These are phyloP conservation scores for Siniperca scherzeri DNA, from an alignment of 2,797 vertebrate genomes.

Conservation along the genomic window DNA sequence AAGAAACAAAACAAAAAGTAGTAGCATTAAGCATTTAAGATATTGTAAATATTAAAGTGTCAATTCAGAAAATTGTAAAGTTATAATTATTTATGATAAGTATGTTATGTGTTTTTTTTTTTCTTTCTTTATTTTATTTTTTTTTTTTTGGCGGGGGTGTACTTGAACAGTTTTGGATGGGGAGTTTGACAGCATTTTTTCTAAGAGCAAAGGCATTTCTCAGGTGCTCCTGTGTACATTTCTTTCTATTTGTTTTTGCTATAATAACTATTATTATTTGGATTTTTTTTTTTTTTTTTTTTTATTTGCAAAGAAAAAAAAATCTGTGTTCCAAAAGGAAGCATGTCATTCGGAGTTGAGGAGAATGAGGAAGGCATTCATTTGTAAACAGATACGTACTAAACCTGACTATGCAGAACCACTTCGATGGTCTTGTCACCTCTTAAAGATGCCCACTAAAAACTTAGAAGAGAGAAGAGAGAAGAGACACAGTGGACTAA, in stretches of 20 bases:
- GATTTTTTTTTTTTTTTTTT: constrained; percentile 50
- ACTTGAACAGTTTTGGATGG: constrained; percentile 86
- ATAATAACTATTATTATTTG: constrained; percentile 68
- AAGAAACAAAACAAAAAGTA: constrained; percentile 94
- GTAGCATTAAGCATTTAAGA: constrained; percentile 96
- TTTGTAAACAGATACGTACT: constrained; percentile 76
- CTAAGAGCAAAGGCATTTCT: constrained; percentile 91
- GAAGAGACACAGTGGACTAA: constrained; percentile 53
- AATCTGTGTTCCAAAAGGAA: constrained; percentile 80
- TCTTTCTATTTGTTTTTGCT: constrained; percentile 73
- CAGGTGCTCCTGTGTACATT: constrained; percentile 93
- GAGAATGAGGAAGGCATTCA: constrained; percentile 76
- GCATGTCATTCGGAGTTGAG: constrained; percentile 64
- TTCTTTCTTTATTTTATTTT: constrained; percentile 66
- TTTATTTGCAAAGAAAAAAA: constrained; percentile 69
- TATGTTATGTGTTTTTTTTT: constrained; percentile 79
- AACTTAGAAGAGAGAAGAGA: too few species aligned
- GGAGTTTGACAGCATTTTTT: constrained; percentile 80
- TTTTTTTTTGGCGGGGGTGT: constrained; percentile 65
- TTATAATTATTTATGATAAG: constrained; percentile 99
- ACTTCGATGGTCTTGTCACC: constrained; percentile 71
- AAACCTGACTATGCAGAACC: constrained; percentile 89
- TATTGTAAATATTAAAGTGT: constrained; percentile 99
- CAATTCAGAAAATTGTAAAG: constrained; percentile 99
- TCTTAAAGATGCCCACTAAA: constrained; percentile 48